phyloP scores from a whole-genome alignment of 2,888 invertebrate genomes.

The Loripinus fragilis region DNA sequence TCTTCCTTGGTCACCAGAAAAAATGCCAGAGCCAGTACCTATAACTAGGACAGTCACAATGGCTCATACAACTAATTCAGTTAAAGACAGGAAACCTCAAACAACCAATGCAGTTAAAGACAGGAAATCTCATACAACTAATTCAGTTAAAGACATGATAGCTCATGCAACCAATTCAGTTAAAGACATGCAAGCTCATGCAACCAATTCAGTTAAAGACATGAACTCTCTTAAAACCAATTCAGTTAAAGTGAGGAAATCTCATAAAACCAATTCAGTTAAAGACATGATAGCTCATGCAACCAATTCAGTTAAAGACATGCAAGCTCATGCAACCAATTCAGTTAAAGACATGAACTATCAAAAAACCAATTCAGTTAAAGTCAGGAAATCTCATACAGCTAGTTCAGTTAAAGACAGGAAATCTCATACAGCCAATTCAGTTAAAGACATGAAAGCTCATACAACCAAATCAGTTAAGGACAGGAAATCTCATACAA shows the following conservation, averaged over 20 bases:
- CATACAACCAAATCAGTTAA: too few species aligned
- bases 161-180: neutral
- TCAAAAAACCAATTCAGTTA: neutral
- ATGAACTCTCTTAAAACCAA: neutral
- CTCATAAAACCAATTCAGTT: neutral
- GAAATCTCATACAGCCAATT: neutral
- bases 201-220: neutral
- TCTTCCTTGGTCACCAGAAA: neutral
- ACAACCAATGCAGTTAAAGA: neutral
- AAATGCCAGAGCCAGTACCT: neutral
- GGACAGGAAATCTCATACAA: too few species aligned
- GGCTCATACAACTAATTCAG: neutral
- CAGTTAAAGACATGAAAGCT: neutral
- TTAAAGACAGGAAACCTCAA: neutral
- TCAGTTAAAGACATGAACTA: neutral
- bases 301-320: neutral
- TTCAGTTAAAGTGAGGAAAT: neutral
- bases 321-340: neutral
- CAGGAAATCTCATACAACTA: neutral
- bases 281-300: neutral
- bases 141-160: neutral
- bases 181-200: neutral
- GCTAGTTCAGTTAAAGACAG: neutral
- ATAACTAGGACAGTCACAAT: neutral
- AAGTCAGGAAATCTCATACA: neutral